Base-by-base conservation (phyloP, 1,140 invertebrate species). In the Proctacanthus coquilletti region DNA sequence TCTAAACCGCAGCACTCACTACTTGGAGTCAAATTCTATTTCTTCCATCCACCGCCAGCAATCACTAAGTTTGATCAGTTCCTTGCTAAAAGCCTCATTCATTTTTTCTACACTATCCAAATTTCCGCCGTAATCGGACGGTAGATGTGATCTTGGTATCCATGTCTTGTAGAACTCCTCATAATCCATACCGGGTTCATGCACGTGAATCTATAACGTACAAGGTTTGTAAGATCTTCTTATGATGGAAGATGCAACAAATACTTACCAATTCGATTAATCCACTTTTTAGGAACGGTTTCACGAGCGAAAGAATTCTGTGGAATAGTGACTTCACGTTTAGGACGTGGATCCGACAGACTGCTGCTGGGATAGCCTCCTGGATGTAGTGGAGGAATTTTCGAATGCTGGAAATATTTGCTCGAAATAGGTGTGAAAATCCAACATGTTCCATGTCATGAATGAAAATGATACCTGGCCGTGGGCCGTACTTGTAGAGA, bases 241-340 rank as follows among this genome's bases (percentile, higher is more conserved):
- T 25, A 8, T 25, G 23, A 6, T 25, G 23, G 23, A 25, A 25
- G 23, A 25, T n/a, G n/a, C n/a, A n/a, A n/a, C n/a, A 32, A 13
- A 32, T 6, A 40, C 33, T 36, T 55, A 77, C 76, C 59, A 74
- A 60, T 34, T 75, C 63, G 36, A 69, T 65, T 31, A 78, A 56
- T 48, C 77, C 73, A 34, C 61, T 66, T 32, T 74, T 74, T 64
- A 78, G 71, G 45, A 77, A 75, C 0, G 74, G 72, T 41, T 60
- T 71, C 15, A 76, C 54, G 10, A 80, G 53, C 14, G 66, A 45
- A 35, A 80, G 45, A 25, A 75, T 44, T 52, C 73, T 77, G 47
- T 77, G 71, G 23, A 76, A 61, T 17, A 77, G 68, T 32, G 71
- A 71, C 11, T 68, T 66, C 0, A 68, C 66, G 52, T 80, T 78